Evolutionary conservation across 2,888 invertebrate genomes (phyloP), one percentile per base, ranked within the genome.

Genomic region (Psylliodes chrysocephalus): DNA sequence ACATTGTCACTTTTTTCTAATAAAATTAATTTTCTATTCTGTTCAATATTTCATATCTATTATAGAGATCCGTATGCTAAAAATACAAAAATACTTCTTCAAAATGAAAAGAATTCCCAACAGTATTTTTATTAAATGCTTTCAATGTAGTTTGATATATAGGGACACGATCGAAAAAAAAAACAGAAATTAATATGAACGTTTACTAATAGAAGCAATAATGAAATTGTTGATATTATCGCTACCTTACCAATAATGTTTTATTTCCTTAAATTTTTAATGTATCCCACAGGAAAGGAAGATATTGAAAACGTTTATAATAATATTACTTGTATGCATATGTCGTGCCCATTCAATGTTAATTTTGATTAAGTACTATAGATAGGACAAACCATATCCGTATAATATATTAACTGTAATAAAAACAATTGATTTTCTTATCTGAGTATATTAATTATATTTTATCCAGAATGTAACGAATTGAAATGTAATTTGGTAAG

Each of bases 201-300:
- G 42, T 40, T 33, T 33, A 46, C 53, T 64, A 64, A 59, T 60
- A 65, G 63, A 60, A 63, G 67, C 67, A 71, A 71, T 73, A 73
- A 71, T 66, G 68, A 71, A 70, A 73, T 73, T 71, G 72, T 70
- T 71, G 73, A 73, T 73, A 63, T 60, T 73, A 73, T 73, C 73
- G 66, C 22, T 49, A 54, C 60, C 67, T 17, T 49, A 49, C 49
- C 49, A 70, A 68, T 71, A 71, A 73, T 67, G 67, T 65, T 68
- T 51, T 52, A 70, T 67, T 70, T 69, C 66, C 59, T 62, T 72
- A 63, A 71, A 72, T 72, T 61, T 68, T 71, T 72, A 66, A 73
- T 73, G 61, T 33, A 12, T 40, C 42, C 44, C 30, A 8, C 33
- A 51, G 54, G 33, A 49, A 40, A 44, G 51, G 55, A 18, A 46